Evolutionary conservation across 2,113 vertebrate genomes (phyloP), one percentile per base, ranked within the genome.

Genomic region (Ochotona curzoniae): DNA sequence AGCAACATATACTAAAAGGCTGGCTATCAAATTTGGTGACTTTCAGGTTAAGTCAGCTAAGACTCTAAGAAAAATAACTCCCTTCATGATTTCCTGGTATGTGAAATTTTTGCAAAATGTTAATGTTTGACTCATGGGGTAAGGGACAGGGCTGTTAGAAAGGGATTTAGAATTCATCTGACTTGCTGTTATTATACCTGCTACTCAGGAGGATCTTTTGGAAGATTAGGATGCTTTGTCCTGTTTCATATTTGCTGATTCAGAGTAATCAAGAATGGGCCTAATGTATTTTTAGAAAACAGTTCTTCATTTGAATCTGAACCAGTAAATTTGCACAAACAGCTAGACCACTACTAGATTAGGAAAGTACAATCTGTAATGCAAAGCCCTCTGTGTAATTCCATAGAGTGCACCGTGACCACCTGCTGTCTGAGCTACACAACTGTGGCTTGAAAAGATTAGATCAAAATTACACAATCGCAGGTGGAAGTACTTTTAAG

Each of bases 41-140:
- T 38, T 93, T 86, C 35, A 66, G 44, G 32, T 44, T 84, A 2
- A 80, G n/a, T 71, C 49, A 64, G n/a, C 2, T 91, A 92, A 70
- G 26, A 64, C 13, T 49, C 21, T 28, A 15, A 66, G 30, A 91
- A 85, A 90, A 63, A n/a, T 54, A 57, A 9, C 82, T 70, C 30
- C 26, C 13, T 87, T 21, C 60, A 8, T 51, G 32, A n/a, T 17
- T 63, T 88, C 25, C 61, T 67, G 47, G 60, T 79, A 51, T 78
- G 20, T 86, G 71, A 87, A 35, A 70, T 83, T 92, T 89, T 87
- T 28, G 28, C 49, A 87, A 85, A 73, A 57, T 78, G 90, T 84
- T 82, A 90, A 21, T 13, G 82, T 92, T 88, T 92, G 4, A 87
- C 76, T 83, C 4, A 21, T 64, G 14, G 14, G 54, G 15, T 57